A percentile compares a stretch with the other conserved stretches of the same genome.
Conservation (phyloP, 2,797 vertebrate genomes). For the Amblyopsis hoosieri region DNA sequence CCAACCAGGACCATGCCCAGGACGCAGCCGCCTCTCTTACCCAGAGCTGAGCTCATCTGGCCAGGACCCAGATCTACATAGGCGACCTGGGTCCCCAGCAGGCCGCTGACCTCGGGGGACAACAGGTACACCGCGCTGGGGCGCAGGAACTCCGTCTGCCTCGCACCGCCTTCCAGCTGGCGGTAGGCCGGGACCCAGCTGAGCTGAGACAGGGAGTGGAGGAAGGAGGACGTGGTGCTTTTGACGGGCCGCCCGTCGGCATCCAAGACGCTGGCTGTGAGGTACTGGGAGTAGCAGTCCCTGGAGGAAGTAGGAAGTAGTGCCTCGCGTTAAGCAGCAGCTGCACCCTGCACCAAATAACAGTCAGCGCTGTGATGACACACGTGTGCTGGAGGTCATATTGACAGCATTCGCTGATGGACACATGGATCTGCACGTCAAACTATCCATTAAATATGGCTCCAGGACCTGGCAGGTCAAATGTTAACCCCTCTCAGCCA, state of each 20-base stretch:
- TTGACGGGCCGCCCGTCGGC: constrained; percentile 51
- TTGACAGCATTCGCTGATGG: no score
- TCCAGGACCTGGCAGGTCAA: no score
- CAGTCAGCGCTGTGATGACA: no score
- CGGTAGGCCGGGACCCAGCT: constrained; percentile 74
- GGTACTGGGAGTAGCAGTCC: constrained; percentile 77
- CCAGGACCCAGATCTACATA: constrained; percentile 70
- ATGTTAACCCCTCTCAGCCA: no score
- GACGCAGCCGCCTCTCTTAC: constrained; percentile 48
- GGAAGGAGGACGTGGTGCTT: constrained; percentile 74
- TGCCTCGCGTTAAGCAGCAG: background rate
- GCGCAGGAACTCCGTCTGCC: constrained; percentile 51
- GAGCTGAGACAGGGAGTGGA: constrained; percentile 61
- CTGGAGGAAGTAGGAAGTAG: constrained; percentile 51
- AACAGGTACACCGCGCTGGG: constrained; percentile 70
- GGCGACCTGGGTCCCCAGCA: constrained; percentile 74
- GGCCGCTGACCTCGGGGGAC: constrained; percentile 56
- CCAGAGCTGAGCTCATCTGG: constrained; percentile 71
- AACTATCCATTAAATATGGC: no score
- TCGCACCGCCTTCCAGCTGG: constrained; percentile 23
- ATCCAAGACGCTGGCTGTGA: constrained; percentile 70
- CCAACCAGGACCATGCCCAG: no score
- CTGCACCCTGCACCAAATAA: background rate
- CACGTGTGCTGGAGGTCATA: no score
- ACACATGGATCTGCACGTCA: no score